Base-by-base conservation (phyloP, 1,140 invertebrate genomes). In the Anastrepha obliqua region DNA sequence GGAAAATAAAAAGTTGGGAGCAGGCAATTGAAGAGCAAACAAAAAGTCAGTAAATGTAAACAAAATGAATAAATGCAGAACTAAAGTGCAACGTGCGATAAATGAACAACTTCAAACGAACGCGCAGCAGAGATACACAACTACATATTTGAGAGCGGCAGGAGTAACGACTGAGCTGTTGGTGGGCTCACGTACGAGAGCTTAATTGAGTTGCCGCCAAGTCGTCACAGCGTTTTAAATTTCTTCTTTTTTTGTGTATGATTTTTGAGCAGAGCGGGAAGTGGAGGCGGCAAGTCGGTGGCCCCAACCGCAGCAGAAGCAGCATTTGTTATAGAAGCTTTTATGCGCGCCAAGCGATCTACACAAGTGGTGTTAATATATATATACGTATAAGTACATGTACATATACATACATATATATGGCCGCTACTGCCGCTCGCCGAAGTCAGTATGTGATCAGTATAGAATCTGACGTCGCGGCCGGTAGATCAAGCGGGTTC, bases 21-120 rank as follows among this genome's bases (percentile, higher is more conserved):
- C 51, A 55, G 51, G 51, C 51, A 11, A 11, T 11, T 55, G 51
- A 15, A n/a, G 62, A 47, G 51, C 65, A 51, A 17, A 47, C 60
- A 87, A 42, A 87, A 51, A 11, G 20, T 20, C 20, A 13, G 3
- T 60, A 60, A 86, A 86, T 86, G 85, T 86, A 86, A 86, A 86
- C 85, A 86, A 86, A 86, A 86, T 62, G 2, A 86, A 86, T 86
- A 64, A 86, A 86, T 44, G 8, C 51, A 64, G 17, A 29, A 29
- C 60, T 58, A 86, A 86, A 86, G 47, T 64, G 51, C 58, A 86
- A 42, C 20, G 17, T 9, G 74, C 47, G 74, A 81, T 81, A 64
- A 86, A 86, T 86, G 62, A 62, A 86, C 85, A 86, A 39, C 64
- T 39, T 20, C 64, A 17, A 64, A 62, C 20, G 74, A 55, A 20